These are phyloP conservation scores for Epicauta chinensis DNA, from an alignment of 1,140 invertebrate genomes.

Conservation along the genomic window DNA sequence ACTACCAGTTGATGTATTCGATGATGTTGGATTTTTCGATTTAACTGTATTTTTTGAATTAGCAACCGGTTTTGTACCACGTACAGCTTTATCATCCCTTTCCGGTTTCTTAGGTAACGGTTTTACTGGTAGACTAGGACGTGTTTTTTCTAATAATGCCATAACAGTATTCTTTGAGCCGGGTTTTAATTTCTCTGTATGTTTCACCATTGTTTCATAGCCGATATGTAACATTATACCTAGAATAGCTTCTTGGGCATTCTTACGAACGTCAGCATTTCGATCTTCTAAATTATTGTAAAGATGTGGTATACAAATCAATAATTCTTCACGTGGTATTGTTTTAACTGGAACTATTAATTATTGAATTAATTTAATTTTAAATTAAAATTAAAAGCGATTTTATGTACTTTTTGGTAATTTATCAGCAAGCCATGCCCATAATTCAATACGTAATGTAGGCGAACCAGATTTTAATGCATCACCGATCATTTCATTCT, in stretches of 20 bases:
- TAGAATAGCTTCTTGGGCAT: slow-evolving; percentile 79
- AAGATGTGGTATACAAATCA: slow-evolving; percentile 70
- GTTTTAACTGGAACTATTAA: slow-evolving; percentile 56
- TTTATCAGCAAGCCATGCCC: slow-evolving; percentile 78
- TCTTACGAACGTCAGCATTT: slow-evolving; percentile 84
- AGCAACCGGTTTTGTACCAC: slow-evolving; percentile 33
- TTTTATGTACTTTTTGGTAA: slow-evolving; percentile 58
- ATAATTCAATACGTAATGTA: slow-evolving; percentile 69
- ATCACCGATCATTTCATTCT: slow-evolving; percentile 83
- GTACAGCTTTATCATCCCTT: slow-evolving; percentile 45
- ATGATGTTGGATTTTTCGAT: slow-evolving; percentile 19
- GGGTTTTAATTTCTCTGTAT: slow-evolving; percentile 79
- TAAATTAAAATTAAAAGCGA: background rate
- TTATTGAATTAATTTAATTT: background rate
- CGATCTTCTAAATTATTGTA: slow-evolving; percentile 84
- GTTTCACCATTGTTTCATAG: slow-evolving; percentile 73
- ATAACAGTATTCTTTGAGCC: slow-evolving; percentile 76
- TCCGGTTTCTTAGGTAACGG: slow-evolving; percentile 55
- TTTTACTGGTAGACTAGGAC: slow-evolving; percentile 77
- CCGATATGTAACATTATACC: slow-evolving; percentile 92
- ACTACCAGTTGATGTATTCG: background rate
- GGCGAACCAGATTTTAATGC: slow-evolving; percentile 80
- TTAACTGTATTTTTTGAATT: slow-evolving; percentile 35
- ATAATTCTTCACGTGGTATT: slow-evolving; percentile 74
- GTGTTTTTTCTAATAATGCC: slow-evolving; percentile 76